These are phyloP conservation scores for Eudasyphora cyanicolor DNA, from an alignment of 2,888 invertebrate genomes.

Conservation along the genomic window DNA sequence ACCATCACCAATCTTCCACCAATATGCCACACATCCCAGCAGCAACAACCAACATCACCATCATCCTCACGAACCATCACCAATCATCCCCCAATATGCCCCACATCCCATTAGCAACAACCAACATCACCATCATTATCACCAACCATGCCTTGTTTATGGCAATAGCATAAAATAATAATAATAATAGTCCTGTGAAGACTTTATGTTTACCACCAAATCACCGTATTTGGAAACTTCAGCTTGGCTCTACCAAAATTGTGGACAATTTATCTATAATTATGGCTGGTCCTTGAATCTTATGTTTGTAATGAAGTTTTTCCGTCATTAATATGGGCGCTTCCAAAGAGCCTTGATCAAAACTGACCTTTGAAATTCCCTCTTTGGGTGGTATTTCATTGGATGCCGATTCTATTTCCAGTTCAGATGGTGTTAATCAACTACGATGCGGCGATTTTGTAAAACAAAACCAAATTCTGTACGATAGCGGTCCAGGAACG, in stretches of 20 bases:
- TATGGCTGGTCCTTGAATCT: conserved; percentile 92
- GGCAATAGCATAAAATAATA: too few species aligned
- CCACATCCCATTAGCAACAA: too few species aligned
- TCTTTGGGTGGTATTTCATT: conserved; percentile 73
- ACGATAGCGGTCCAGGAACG: conserved; percentile 91
- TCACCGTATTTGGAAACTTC: conserved; percentile 90
- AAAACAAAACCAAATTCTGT: conserved; percentile 97
- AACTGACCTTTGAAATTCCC: conserved; percentile 85
- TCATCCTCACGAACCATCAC: too few species aligned
- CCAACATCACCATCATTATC: too few species aligned
- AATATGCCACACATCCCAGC: too few species aligned
- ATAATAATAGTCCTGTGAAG: conserved; percentile 85
- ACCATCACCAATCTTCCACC: too few species aligned
- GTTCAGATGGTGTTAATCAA: conserved; percentile 87
- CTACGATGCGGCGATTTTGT: conserved; percentile 87
- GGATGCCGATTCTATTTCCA: conserved; percentile 77
- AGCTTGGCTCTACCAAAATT: conserved; percentile 94
- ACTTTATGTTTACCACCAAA: conserved; percentile 82
- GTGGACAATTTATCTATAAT: conserved; percentile 97
- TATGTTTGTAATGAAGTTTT: conserved; percentile 86
- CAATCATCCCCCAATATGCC: too few species aligned
- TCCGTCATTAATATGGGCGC: conserved; percentile 88
- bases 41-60: too few species aligned
- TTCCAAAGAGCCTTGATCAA: conserved; percentile 86
- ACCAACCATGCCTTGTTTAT: too few species aligned